Evolutionary conservation across 2,797 vertebrate species (phyloP).

Genomic region (Gymnothorax javanicus): DNA sequence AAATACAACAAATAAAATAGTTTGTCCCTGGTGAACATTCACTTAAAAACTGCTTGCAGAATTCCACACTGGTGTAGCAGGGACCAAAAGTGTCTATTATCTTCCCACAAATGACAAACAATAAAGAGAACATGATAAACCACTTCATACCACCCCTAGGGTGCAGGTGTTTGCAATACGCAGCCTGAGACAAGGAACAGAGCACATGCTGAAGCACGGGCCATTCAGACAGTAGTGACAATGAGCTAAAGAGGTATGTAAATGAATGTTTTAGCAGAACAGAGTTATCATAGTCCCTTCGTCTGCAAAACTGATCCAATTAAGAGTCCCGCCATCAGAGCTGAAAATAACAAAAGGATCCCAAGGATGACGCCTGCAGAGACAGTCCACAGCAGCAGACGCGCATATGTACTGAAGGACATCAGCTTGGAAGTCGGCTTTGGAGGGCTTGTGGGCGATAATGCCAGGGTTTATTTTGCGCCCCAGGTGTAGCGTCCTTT

Average conservation of each 20-base stretch:
- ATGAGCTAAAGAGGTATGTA: neutral
- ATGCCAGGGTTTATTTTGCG: neutral
- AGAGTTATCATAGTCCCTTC: slow-evolving; percentile 29
- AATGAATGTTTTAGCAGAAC: slow-evolving; percentile 12
- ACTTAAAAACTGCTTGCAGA: slow-evolving; percentile 57
- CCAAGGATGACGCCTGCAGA: slow-evolving; percentile 46
- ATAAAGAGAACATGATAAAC: slow-evolving; percentile 42
- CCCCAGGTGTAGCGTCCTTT: neutral
- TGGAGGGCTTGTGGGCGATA: neutral
- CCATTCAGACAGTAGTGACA: slow-evolving; percentile 22
- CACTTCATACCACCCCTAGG: neutral
- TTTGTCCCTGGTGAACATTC: slow-evolving; percentile 64
- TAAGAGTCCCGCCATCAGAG: slow-evolving; percentile 32
- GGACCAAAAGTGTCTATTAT: slow-evolving; percentile 57
- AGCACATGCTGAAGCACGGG: slow-evolving; percentile 22
- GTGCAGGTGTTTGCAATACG: slow-evolving; percentile 30
- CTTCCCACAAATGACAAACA: slow-evolving; percentile 47
- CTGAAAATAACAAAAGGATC: slow-evolving; percentile 35
- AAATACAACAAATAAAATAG: slow-evolving; percentile 63
- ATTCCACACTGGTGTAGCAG: slow-evolving; percentile 55
- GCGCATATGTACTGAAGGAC: slow-evolving; percentile 44
- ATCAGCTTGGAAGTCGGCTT: slow-evolving; percentile 7
- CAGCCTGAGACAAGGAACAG: slow-evolving; percentile 29
- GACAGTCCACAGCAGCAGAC: slow-evolving; percentile 41
- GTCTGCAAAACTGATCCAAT: neutral